Evolutionary conservation across 2,888 invertebrate species (phyloP), one percentile per base, ranked within the genome.

Genomic region (Hirudinaria manillensis): DNA sequence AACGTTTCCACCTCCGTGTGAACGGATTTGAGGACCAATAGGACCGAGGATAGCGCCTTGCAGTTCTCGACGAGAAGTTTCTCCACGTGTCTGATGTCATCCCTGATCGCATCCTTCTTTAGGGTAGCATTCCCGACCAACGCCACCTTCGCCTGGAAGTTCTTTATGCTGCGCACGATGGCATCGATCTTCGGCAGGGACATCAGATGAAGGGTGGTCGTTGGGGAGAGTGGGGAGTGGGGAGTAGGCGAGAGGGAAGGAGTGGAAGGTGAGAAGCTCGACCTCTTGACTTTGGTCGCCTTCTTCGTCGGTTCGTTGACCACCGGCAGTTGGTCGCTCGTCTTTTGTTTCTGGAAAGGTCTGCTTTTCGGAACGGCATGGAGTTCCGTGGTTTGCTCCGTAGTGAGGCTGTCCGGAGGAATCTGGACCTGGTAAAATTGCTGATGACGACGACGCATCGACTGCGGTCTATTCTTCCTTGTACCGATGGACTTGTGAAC

Each of bases 51-150:
- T 3, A 73, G 65, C 3, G 73, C 73, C 45, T 73, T 73, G 61
- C 56, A 73, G 65, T 73, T 73, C 38, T 73, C 73, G 3, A 73
- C 34, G 36, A 73, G 56, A n/a, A 73, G 36, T 65, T 45, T 73
- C 19, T 32, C 55, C 19, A 65, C 65, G 38, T 73, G 73, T 65
- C 34, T 73, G 65, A 73, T 65, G 65, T 73, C 73, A 19, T 73
- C 73, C 27, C 65, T 34, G 6, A 73, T 6, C 16, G 32, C 65
- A 4, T 73, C 73, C 65, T 29, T 56, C 45, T 38, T 56, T 2
- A 36, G n/a, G n/a, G 4, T 36, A 4, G 55, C 38, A 32, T 61
- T 61, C 10, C 38, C 34, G 4, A 73, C 65, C 38, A 61, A 4
- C 19, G 13, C 34, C 24, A 73, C 13, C 16, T 61, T 55, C 1